phyloP scores from a whole-genome alignment of 2,113 vertebrate species.

The Gracilinanus agilis region DNA sequence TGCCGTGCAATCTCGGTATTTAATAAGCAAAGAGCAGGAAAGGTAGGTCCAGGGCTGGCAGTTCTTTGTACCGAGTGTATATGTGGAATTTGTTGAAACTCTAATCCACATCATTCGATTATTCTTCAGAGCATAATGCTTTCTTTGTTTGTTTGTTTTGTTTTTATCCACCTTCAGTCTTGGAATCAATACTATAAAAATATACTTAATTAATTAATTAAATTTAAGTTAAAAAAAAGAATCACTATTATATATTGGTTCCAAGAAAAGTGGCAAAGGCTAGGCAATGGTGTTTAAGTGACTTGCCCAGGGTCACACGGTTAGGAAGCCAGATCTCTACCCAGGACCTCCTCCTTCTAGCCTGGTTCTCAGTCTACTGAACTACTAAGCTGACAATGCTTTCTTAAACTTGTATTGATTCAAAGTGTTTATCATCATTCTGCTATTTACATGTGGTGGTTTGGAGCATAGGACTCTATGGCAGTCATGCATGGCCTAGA shows the following conservation, averaged over 20 bases:
- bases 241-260: too few species aligned
- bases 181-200: too few species aligned
- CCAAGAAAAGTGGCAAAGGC: too few species aligned
- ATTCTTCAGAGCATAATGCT: conserved; percentile 16
- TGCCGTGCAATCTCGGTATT: conserved; percentile 44
- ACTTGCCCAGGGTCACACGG: too few species aligned
- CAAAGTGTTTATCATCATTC: not conserved
- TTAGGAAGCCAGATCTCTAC: too few species aligned
- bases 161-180: too few species aligned
- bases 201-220: too few species aligned
- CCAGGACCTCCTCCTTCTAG: too few species aligned
- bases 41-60: conserved; percentile 20
- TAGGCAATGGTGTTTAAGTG: too few species aligned
- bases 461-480: not conserved
- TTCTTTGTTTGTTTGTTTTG: not conserved
- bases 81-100: not conserved
- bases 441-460: not conserved
- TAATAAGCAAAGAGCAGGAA: conserved; percentile 29
- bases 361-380: too few species aligned
- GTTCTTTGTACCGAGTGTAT: not conserved
- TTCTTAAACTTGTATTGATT: not conserved
- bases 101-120: not conserved
- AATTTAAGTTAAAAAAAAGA: too few species aligned
- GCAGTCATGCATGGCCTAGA: not conserved
- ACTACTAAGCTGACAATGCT: not conserved